Evolutionary conservation across 1,140 invertebrate genomes (phyloP), one percentile per base, ranked within the genome.

Genomic region (Phymorhynchus buccinoides): DNA sequence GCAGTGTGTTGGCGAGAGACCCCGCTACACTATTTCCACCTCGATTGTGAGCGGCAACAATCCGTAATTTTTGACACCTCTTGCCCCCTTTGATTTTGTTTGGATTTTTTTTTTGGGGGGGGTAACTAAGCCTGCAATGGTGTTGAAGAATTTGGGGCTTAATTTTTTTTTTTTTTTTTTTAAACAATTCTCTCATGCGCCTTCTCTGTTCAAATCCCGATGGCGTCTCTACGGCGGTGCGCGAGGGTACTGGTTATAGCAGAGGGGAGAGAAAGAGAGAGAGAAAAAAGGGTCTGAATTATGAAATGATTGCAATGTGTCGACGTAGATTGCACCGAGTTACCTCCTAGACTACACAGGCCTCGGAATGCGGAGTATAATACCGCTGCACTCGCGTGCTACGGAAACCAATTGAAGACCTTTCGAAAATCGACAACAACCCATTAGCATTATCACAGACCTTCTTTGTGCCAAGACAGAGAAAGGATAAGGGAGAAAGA

Each of bases 51-150:
- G n/a, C 66, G 1, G 56, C 52, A 41, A 83, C 81, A 83, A 73
- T 71, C 62, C 44, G 81, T 71, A 42, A 83, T 83, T 83, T 73
- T 62, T 83, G 81, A 83, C 81, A 83, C 81, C 48, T n/a, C n/a
- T n/a, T 52, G 35, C 18, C 37, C 39, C 62, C 80, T 44, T 83
- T 83, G 62, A 68, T 18, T 44, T 71, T 83, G n/a, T n/a, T n/a
- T n/a, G n/a, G n/a, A n/a, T n/a, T n/a, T n/a, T n/a, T n/a, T n/a
- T n/a, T n/a, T n/a, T n/a, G n/a, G n/a, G 48, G 12, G 48, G 81
- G 71, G 41, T 71, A 83, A 83, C 71, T 83, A 83, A 35, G 48
- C 66, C 48, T 18, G 27, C 37, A 56, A 83, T 71, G 66, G 37
- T 83, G 81, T 83, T 83, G 81, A 42, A 41, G 32, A 44, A 41